Evolutionary conservation across 1,140 invertebrate species (phyloP), one percentile per base, ranked within the genome.

Genomic region (Zaprionus camerounensis): DNA sequence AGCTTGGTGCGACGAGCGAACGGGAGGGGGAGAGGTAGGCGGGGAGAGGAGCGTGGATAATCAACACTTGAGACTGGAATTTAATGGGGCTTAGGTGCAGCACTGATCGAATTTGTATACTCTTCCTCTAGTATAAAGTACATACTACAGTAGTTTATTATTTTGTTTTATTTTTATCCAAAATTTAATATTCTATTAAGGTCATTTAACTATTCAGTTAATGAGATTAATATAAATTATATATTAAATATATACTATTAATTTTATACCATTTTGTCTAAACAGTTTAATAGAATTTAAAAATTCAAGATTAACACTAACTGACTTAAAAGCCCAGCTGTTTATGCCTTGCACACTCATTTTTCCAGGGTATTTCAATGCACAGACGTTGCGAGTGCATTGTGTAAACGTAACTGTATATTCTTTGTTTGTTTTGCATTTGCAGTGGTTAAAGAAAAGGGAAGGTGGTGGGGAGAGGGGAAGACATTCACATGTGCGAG

Each of bases 331-430:
- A 41, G 38, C n/a, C n/a, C n/a, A 46, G 7, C 41, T 46, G 41
- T 17, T 46, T 46, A 17, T 17, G n/a, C n/a, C 41, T 17, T 46
- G 6, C 20, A 24, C 12, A 12, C 3, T 5, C 0, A 13, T 11
- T 20, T 24, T 12, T 51, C 17, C 46, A 51, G 3, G 20, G 41
- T 46, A 46, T 51, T 51, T 20, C 2, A 22, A 13, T 22, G 46
- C 20, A 24, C 46, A 51, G 46, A 46, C 46, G 12, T 11, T n/a
- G 38, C 3, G 7, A 11, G 13, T 49, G 17, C 20, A 3, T 12
- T 49, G 44, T 24, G 46, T 51, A 51, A 24, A 51, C 46, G 46
- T 51, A 65, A 65, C 36, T 65, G 15, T 55, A 38, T 65, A 55
- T 34, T 34, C 31, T 11, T 11, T 65, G 46, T 55, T 53, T 64